phyloP scores from a whole-genome alignment of 2,113 vertebrate genomes.

The Pycnonotus jocosus region DNA sequence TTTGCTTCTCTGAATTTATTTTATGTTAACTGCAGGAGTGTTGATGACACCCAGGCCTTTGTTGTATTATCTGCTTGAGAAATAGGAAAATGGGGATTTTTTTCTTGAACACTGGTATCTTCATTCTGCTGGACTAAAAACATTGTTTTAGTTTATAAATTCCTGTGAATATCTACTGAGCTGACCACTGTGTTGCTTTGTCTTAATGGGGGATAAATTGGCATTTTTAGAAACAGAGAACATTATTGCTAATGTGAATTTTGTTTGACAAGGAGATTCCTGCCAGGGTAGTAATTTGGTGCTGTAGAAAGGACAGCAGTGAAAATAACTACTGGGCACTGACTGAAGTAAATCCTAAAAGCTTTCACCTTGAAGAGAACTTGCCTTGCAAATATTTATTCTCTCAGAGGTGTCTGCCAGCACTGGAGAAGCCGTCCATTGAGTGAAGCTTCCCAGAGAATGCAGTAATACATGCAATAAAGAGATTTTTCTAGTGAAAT shows the following conservation, averaged over 20 bases:
- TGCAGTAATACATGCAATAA: not conserved
- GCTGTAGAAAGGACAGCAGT: not conserved
- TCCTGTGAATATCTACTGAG: not conserved
- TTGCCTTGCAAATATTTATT: not conserved
- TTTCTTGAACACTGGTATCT: not conserved
- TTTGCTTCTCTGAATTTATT: not conserved
- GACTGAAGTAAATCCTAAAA: not conserved
- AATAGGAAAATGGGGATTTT: not conserved
- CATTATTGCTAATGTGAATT: not conserved
- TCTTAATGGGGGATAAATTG: not conserved
- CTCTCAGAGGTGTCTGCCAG: not conserved
- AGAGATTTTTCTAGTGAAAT: constrained; percentile 24
- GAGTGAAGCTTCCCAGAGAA: not conserved
- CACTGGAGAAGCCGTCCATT: not conserved
- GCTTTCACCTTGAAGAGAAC: not conserved
- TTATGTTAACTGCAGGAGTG: not conserved
- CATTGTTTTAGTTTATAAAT: not conserved
- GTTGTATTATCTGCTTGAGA: not conserved
- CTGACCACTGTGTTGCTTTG: not conserved
- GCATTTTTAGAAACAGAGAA: not conserved
- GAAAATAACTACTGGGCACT: not conserved
- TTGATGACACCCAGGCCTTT: not conserved
- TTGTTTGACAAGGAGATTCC: not conserved
- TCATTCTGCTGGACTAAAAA: not conserved
- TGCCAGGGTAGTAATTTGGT: not conserved